Evolutionary conservation across 2,888 invertebrate species (phyloP), one percentile per base, ranked within the genome.

Genomic region (Pristionchus maxplancki): DNA sequence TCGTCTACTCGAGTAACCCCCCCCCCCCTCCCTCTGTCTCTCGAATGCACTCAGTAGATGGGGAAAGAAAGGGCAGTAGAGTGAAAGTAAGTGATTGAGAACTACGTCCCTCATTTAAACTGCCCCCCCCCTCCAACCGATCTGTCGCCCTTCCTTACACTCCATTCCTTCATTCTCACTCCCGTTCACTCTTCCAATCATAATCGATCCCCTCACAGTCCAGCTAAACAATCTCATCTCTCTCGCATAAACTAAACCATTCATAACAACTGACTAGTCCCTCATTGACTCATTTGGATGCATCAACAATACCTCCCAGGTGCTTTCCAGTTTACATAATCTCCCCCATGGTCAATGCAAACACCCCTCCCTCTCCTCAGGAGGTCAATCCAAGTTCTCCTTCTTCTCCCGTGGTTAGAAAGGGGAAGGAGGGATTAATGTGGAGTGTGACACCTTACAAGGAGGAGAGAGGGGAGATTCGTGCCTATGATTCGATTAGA

Each of bases 401-500:
- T 48, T 78, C 78, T 78, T 78, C 28, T 17, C 71, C 24, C 28
- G 24, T 78, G 78, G 71, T 74, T 40, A 78, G 78, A 78, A 78
- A n/a, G 71, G 20, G 31, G 64, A 28, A 64, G 58, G 28, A 37
- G 40, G 71, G 71, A 74, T 74, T 74, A 74, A 74, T 74, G 15
- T 24, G 8, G 48, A 78, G 78, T 78, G 78, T 24, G 44, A 78
- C 44, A 44, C 78, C 78, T 71, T 37, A 34, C 37, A 71, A 37
- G 71, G 71, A 74, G 71, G 71, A 40, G 34, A 15, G 40, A 24
- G 71, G 71, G 20, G 17, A 74, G 31, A 78, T 78, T 78, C 78
- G 78, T 71, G 71, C 13, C 78, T 78, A 78, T 78, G 78, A 78
- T 78, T 78, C 44, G 78, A 78, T 78, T 78, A 78, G 78, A 78